phyloP scores from a whole-genome alignment of 2,797 vertebrate species.

The Acrossocheilus wenchowensis region DNA sequence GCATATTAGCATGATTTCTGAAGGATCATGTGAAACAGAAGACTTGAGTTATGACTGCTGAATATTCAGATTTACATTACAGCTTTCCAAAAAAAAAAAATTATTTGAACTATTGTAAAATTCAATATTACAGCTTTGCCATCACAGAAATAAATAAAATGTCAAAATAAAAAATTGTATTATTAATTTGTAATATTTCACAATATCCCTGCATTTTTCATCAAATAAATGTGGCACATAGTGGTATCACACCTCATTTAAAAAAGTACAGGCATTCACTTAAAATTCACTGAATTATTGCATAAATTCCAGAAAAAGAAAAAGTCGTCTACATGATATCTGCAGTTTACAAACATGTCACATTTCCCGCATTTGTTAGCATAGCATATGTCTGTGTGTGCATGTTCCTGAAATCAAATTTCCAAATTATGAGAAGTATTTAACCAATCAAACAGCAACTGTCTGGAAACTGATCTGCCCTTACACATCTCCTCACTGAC shows the following conservation, averaged over 20 bases:
- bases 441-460: conserved; percentile 41
- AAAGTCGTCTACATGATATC: not conserved
- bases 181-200: not conserved
- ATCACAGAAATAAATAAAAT: not conserved
- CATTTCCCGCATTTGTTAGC: not conserved
- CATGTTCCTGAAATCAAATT: not conserved
- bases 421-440: not conserved
- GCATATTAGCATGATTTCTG: not conserved
- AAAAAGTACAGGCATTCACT: not conserved
- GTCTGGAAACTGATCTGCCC: conserved; percentile 16
- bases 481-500: conserved; percentile 23
- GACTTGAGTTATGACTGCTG: not conserved
- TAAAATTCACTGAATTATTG: not conserved
- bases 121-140: not conserved
- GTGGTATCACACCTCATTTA: too few species aligned
- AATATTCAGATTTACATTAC: not conserved
- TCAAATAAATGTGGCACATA: not conserved
- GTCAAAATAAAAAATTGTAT: too few species aligned
- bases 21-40: not conserved
- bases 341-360: not conserved
- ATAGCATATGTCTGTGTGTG: not conserved
- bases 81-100: not conserved
- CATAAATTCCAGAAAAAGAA: not conserved
- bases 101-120: not conserved
- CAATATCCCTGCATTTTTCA: not conserved